phyloP scores from a whole-genome alignment of 1,140 invertebrate genomes.

The Gryon sp. region DNA sequence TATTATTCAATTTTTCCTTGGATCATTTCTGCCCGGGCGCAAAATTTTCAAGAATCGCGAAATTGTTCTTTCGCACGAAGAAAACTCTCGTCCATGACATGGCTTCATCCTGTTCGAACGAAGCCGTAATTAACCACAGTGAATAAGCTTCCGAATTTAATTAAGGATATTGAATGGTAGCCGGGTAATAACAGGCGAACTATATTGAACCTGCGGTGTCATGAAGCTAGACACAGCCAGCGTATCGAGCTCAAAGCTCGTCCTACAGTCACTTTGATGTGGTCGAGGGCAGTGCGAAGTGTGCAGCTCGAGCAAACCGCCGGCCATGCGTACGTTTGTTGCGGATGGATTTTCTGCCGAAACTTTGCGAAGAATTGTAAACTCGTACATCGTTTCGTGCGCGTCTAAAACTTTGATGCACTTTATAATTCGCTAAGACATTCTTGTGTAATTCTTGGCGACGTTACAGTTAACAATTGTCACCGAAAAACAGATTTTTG shows the following conservation, averaged over 20 bases:
- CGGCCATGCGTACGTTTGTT: slow-evolving; percentile 67
- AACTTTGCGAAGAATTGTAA: slow-evolving; percentile 55
- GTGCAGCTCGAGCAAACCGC: slow-evolving; percentile 70
- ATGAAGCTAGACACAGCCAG: slow-evolving; percentile 75
- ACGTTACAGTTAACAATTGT: slow-evolving; percentile 29
- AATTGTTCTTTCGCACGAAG: slow-evolving; percentile 43
- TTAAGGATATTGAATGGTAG: slow-evolving; percentile 80
- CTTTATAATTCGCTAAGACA: slow-evolving; percentile 30
- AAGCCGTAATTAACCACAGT: slow-evolving; percentile 79
- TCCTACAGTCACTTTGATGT: slow-evolving; percentile 77
- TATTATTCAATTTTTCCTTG: slow-evolving; percentile 14
- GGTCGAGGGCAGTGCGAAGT: slow-evolving; percentile 76
- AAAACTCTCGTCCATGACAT: slow-evolving; percentile 67
- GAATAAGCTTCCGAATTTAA: slow-evolving; percentile 80
- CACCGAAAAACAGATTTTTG: background rate
- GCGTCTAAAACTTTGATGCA: slow-evolving; percentile 41
- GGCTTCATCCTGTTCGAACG: slow-evolving; percentile 69
- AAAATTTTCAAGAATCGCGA: slow-evolving; percentile 37
- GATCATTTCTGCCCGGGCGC: background rate
- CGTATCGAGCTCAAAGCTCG: slow-evolving; percentile 77
- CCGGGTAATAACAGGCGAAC: slow-evolving; percentile 76
- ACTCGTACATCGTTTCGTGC: slow-evolving; percentile 46
- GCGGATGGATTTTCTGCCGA: slow-evolving; percentile 65
- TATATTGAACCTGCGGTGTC: slow-evolving; percentile 78
- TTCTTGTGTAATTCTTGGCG: slow-evolving; percentile 46